A percentile compares a stretch with the other conserved stretches of the same genome.
phyloP scores from a whole-genome alignment of 2,797 vertebrate species.

The Melanotaenia pygmaea region DNA sequence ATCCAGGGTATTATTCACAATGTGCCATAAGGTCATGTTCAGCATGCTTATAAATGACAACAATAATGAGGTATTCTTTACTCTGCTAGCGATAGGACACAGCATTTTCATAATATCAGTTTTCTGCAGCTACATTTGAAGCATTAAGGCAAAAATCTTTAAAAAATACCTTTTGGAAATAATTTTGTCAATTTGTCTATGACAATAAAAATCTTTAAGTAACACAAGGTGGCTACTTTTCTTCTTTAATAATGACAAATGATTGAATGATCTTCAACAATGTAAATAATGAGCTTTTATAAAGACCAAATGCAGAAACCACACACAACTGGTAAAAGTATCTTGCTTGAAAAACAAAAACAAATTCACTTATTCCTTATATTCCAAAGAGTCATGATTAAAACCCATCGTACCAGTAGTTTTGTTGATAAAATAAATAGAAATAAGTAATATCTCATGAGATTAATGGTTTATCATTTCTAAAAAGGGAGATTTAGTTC shows the following conservation, averaged over 20 bases:
- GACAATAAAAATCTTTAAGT: conserved; percentile 69
- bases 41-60: conserved; percentile 49
- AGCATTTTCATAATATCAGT: conserved; percentile 32
- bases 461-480: background rate
- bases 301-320: conserved; percentile 44
- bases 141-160: conserved; percentile 37
- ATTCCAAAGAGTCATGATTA: conserved; percentile 2
- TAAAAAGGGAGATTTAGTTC: conserved; percentile 26
- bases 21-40: conserved; percentile 67
- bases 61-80: conserved; percentile 48
- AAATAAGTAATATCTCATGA: conserved; percentile 2
- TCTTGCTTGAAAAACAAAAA: conserved; percentile 9
- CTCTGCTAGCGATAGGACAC: conserved; percentile 36
- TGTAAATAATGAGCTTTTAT: conserved; percentile 41
- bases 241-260: conserved; percentile 20
- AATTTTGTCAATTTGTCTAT: conserved; percentile 70
- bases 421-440: conserved; percentile 40
- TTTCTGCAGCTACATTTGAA: conserved; percentile 39
- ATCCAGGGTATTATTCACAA: conserved; percentile 74
- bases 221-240: conserved; percentile 9
- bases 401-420: conserved; percentile 12
- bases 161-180: conserved; percentile 63
- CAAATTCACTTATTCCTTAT: conserved; percentile 5
- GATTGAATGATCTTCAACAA: conserved; percentile 30
- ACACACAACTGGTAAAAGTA: conserved; percentile 37